A percentile compares a stretch with the other conserved stretches of the same genome.
Evolutionary conservation across 2,113 vertebrate species (phyloP).

Genomic region (Oophaga pumilio): DNA sequence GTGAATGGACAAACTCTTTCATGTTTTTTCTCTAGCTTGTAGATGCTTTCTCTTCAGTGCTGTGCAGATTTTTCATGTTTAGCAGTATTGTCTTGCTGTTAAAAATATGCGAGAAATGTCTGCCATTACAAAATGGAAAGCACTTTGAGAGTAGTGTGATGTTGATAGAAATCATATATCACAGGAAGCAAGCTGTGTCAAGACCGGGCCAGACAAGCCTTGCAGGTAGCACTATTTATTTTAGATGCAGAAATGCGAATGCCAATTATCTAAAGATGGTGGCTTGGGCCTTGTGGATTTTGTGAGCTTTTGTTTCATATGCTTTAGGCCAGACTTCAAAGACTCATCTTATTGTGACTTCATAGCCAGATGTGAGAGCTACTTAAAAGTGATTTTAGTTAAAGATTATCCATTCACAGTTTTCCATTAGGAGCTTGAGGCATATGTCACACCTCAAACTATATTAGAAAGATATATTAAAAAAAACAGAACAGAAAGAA

Average conservation of each 20-base stretch:
- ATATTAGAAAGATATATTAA: conserved; percentile 5
- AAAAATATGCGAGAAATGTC: conserved; percentile 67
- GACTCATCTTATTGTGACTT: conserved; percentile 61
- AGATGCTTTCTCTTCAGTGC: not conserved
- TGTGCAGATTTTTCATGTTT: not conserved
- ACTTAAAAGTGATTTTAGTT: conserved; percentile 67
- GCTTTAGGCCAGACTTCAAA: conserved; percentile 69
- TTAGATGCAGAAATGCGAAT: conserved; percentile 64
- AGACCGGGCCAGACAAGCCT: conserved; percentile 63
- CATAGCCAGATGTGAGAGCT: conserved; percentile 68
- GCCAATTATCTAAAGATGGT: conserved; percentile 65
- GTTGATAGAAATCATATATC: conserved; percentile 65
- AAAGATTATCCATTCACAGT: conserved; percentile 63
- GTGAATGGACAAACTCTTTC: not conserved
- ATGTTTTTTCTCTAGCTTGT: not conserved
- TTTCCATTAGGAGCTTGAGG: conserved; percentile 16
- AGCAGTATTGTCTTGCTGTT: not conserved
- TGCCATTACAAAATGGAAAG: conserved; percentile 71
- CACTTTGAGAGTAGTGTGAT: conserved; percentile 63
- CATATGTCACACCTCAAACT: conserved; percentile 43
- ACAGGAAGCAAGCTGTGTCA: conserved; percentile 62
- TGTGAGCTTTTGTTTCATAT: conserved; percentile 66
- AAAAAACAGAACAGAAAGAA: not conserved
- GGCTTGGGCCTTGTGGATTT: conserved; percentile 64
- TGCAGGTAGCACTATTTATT: conserved; percentile 66